Conservation (phyloP, 2,888 invertebrate genomes). For the Uloborus plumipes region DNA sequence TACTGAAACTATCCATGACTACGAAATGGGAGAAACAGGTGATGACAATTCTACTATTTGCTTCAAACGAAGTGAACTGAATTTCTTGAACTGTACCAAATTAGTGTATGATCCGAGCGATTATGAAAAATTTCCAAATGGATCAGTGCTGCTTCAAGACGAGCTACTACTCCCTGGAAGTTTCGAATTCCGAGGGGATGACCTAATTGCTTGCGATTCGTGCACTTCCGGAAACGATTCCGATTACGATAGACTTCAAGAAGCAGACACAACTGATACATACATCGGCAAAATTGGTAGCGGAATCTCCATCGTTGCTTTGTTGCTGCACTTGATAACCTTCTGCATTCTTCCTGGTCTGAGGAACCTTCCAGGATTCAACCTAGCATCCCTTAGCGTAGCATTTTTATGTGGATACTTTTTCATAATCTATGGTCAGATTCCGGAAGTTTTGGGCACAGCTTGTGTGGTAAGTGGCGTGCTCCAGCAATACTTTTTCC, state of each 20-base stretch:
- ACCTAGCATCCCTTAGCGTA: constrained; percentile 74
- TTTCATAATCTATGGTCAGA: constrained; percentile 72
- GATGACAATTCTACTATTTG: background rate
- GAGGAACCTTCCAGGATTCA: constrained; percentile 74
- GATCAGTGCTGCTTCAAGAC: background rate
- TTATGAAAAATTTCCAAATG: constrained; percentile 7
- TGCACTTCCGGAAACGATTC: background rate
- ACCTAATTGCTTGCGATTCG: background rate
- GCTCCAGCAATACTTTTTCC: constrained; percentile 73
- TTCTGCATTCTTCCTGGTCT: constrained; percentile 73
- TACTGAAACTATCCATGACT: no score
- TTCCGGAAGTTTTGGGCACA: constrained; percentile 57
- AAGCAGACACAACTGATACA: background rate
- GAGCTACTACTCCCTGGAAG: constrained; percentile 13
- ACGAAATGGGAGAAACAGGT: no score
- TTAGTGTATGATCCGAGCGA: constrained; percentile 10
- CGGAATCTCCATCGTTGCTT: constrained; percentile 73
- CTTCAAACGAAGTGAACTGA: constrained; percentile 11
- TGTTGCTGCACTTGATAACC: constrained; percentile 73
- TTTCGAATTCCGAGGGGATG: constrained; percentile 1
- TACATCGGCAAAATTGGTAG: constrained; percentile 73
- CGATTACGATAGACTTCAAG: background rate
- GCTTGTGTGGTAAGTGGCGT: constrained; percentile 21
- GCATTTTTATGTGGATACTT: constrained; percentile 73
- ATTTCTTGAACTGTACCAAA: background rate